Base-by-base conservation (phyloP, 2,888 invertebrate species). In the Tiliacea aurago region DNA sequence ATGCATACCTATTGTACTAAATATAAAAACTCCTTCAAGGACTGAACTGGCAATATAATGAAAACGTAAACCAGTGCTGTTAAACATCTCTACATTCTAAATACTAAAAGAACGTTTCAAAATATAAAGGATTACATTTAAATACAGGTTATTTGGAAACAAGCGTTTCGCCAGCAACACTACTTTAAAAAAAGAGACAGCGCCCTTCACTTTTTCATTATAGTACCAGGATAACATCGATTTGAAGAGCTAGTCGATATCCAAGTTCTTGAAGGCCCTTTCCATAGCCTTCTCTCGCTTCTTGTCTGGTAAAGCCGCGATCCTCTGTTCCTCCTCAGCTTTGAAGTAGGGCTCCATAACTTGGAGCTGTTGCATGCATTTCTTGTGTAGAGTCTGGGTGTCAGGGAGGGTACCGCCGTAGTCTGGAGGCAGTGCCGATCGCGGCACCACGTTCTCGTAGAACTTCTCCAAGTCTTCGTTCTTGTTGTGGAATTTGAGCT, bases 241-340 rank as follows among this genome's bases (percentile, higher is more conserved):
- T 15, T 55, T 37, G 33, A 70, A 49, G 20, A 77, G 33, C 82
- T 94, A 98, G 94, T 98, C 98, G 78, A 98, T 97, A 62, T 98
- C 97, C 51, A 98, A 90, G 87, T 97, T 97, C 86, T 97, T 98
- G 87, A 98, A 98, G 11, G 97, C 97, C 56, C 97, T 97, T 82
- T 98, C 97, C 80, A 97, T 96, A 0, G 97, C 97, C 58, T 95
- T 95, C 11, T 95, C 95, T 10, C 93, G 78, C 67, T 96, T 95
- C 81, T 96, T 95, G 73, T 94, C 94, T 0, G 95, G 95, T 41
- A 95, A 80, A 2, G 95, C 95, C 0, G 90, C 90, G 67, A 93
- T 85, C 64, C 96, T 90, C 86, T 96, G 96, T 41, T 92, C 93
- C 79, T 96, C 95, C 73, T 96, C 96, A 20, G 92, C 92, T 37